phyloP scores from a whole-genome alignment of 1,140 invertebrate species.

The Lerema accius region DNA sequence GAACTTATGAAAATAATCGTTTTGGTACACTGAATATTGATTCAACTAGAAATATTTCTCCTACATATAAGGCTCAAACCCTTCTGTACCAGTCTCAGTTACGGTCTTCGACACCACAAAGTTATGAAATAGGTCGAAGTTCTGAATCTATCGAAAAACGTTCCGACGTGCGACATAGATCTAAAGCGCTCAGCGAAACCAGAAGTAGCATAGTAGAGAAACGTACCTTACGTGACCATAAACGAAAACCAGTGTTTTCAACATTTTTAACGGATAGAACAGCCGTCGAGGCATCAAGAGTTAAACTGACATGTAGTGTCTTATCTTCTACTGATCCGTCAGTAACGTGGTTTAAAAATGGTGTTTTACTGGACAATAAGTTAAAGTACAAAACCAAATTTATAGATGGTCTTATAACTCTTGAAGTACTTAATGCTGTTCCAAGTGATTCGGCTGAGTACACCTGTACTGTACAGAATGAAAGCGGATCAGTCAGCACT shows the following conservation, averaged over 20 bases:
- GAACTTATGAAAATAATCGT: conserved; percentile 43
- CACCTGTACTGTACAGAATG: conserved; percentile 89
- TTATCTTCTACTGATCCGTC: conserved; percentile 91
- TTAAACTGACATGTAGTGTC: conserved; percentile 93
- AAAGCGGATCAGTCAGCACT: conserved; percentile 87
- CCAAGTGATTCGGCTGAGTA: conserved; percentile 89
- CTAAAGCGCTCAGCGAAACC: conserved; percentile 59
- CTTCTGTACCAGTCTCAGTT: conserved; percentile 59
- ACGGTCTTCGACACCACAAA: conserved; percentile 44
- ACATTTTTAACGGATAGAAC: conserved; percentile 91
- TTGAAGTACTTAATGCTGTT: conserved; percentile 88
- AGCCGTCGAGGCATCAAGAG: conserved; percentile 87
- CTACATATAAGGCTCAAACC: conserved; percentile 63
- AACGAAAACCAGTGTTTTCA: conserved; percentile 90
- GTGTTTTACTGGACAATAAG: conserved; percentile 82
- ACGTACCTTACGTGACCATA: conserved; percentile 72
- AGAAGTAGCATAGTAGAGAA: conserved; percentile 60
- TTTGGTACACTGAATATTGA: conserved; percentile 35
- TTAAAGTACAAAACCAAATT: conserved; percentile 84
- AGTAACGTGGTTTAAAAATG: conserved; percentile 93
- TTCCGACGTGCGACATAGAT: conserved; percentile 45
- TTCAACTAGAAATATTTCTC: conserved; percentile 36
- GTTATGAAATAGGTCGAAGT: conserved; percentile 30
- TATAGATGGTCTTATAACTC: conserved; percentile 87
- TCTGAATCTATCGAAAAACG: conserved; percentile 42